Base-by-base conservation (phyloP, 1,140 invertebrate genomes). In the Hylaeus anthracinus region DNA sequence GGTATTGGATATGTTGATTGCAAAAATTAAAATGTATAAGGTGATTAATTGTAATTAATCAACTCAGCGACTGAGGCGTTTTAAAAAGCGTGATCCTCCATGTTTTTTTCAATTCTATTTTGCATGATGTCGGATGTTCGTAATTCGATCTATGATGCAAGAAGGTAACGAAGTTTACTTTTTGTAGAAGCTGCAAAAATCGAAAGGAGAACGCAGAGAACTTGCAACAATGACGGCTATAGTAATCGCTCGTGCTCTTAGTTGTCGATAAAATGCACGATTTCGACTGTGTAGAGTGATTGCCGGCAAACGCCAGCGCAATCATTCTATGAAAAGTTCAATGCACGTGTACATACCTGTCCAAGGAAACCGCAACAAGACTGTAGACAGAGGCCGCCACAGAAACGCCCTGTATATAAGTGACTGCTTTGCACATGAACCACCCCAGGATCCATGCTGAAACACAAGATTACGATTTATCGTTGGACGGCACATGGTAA, bases 361-460 rank as follows among this genome's bases (percentile, higher is more conserved):
- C 98, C 58, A 98, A 94, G 75, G 98, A 98, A 12, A 99, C 98
- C 15, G 98, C 98, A 71, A 98, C 97, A 53, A 99, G 94, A 83
- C 97, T 98, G 94, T 98, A 98, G 67, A 98, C 97, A 1, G 98
- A 99, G 37, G 98, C 98, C 65, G 97, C 97, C 1, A 99, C 98
- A 0, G 98, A 98, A 39, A 99, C 97, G 65, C 98, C 98, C 93
- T 99, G 98, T 83, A 99, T 96, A 92, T 98, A 99, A 2, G 98
- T 97, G 41, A 98, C 97, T 2, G 97, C 97, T 94, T 98, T 98
- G 94, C 98, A 99, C 96, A 98, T 97, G 93, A 97, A 96, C 95
- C 97, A 97, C 72, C 98, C 98, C 69, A 98, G 95, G 83, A 98
- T 95, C 98, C 98, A 99, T 78, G 97, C 98, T 98, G 95, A 60